These are phyloP conservation scores for Eristalis intricaria DNA, from an alignment of 2,888 invertebrate species.

Conservation along the genomic window DNA sequence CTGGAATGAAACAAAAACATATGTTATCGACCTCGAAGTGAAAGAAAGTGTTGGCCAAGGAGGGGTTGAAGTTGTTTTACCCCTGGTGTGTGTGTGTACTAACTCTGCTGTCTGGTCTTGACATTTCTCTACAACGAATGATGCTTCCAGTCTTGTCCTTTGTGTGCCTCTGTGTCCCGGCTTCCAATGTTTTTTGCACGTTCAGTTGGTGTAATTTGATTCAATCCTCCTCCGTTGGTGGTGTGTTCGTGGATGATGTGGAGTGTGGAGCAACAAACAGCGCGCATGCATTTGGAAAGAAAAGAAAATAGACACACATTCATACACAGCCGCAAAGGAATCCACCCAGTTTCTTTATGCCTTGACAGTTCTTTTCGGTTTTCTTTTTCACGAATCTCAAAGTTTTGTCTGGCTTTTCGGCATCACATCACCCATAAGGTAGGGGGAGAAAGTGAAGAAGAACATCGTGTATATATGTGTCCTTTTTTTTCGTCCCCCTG, in stretches of 20 bases:
- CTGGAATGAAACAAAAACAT: constrained; percentile 39
- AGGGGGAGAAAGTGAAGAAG: constrained; percentile 28
- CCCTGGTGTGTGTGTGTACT: not conserved
- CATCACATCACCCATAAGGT: not conserved
- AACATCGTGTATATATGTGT: constrained; percentile 21
- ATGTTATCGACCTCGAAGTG: constrained; percentile 60
- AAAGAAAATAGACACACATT: constrained; percentile 1
- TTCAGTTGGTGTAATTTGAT: constrained; percentile 59
- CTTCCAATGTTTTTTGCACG: constrained; percentile 1
- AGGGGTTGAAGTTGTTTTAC: constrained; percentile 4
- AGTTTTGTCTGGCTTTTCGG: constrained; percentile 11
- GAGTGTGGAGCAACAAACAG: not conserved
- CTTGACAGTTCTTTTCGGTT: constrained; percentile 45
- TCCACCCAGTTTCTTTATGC: constrained; percentile 50
- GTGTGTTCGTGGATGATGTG: not conserved
- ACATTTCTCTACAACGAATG: constrained; percentile 51
- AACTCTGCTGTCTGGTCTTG: constrained; percentile 30
- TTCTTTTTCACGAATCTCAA: constrained; percentile 19
- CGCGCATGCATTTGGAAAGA: constrained; percentile 55
- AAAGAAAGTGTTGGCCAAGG: constrained; percentile 33
- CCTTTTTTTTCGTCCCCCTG: not conserved
- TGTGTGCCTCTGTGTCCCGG: constrained; percentile 2
- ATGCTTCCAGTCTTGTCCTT: constrained; percentile 27
- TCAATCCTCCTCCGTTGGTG: constrained; percentile 45
- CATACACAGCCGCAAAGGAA: constrained; percentile 21